These are phyloP conservation scores for Megaceryle torquata DNA, from an alignment of 2,113 vertebrate species.

Conservation along the genomic window DNA sequence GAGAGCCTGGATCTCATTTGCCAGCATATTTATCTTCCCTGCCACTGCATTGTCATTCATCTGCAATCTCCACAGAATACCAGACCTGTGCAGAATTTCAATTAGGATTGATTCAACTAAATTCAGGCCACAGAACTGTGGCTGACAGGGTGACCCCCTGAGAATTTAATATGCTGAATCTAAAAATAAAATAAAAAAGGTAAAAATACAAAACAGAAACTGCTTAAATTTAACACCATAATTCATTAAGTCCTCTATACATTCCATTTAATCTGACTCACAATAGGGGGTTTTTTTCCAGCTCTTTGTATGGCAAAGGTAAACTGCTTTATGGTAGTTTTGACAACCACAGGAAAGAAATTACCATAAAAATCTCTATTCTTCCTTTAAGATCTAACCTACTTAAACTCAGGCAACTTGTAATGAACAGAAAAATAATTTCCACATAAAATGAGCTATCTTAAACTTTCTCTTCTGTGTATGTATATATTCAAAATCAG, in stretches of 20 bases:
- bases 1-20: constrained; percentile 82
- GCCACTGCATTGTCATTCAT: constrained; percentile 83
- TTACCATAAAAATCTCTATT: constrained; percentile 40
- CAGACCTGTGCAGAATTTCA: constrained; percentile 82
- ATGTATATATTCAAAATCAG: constrained; percentile 1
- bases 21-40: constrained; percentile 84
- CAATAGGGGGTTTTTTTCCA: neutral
- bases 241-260: constrained; percentile 51
- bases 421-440: constrained; percentile 59
- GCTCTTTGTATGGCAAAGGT: constrained; percentile 1
- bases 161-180: constrained; percentile 72
- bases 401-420: constrained; percentile 29
- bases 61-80: constrained; percentile 78
- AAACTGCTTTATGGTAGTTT: constrained; percentile 52
- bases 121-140: constrained; percentile 74
- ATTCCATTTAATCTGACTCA: constrained; percentile 41
- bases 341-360: constrained; percentile 39
- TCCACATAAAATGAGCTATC: constrained; percentile 26
- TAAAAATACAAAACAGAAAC: neutral
- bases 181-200: neutral
- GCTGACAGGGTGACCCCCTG: constrained; percentile 77
- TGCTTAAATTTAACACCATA: constrained; percentile 20
- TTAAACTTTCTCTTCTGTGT: constrained; percentile 12
- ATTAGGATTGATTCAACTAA: constrained; percentile 86
- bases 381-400: constrained; percentile 46